Conservation (phyloP, 2,888 invertebrate species). For the Drosophila prostipennis region DNA sequence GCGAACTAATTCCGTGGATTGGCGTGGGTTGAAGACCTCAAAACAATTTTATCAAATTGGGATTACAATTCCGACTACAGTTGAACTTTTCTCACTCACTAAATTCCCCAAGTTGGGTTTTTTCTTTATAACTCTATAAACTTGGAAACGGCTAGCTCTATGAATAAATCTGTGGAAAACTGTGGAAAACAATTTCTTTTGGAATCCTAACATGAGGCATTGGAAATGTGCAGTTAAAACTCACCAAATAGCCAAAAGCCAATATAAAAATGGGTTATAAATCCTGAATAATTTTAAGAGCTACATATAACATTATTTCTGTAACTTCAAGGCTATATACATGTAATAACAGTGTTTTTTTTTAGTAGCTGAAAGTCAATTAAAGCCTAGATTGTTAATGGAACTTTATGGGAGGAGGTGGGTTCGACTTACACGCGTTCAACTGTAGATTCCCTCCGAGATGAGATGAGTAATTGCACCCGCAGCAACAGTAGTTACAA, state of each 20-base stretch:
- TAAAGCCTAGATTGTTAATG: neutral
- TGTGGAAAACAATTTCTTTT: neutral
- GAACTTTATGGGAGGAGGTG: neutral
- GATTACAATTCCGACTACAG: neutral
- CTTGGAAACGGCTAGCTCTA: neutral
- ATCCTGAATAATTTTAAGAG: neutral
- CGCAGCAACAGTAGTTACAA: constrained; percentile 13
- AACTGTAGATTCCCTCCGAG: too few relatives aligned
- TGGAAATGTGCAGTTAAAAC: neutral
- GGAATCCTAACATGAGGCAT: neutral
- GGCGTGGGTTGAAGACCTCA: constrained; percentile 20
- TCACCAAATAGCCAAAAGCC: neutral
- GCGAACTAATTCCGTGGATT: constrained; percentile 11
- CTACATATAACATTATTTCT: neutral
- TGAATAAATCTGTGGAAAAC: neutral
- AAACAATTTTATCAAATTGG: constrained; percentile 25
- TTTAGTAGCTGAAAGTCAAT: neutral
- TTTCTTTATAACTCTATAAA: neutral
- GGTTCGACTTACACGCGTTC: neutral
- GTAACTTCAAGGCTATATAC: neutral
- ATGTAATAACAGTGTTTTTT: neutral
- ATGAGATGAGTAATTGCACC: constrained; percentile 11
- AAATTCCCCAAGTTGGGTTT: neutral
- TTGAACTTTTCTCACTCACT: neutral
- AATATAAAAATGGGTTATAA: neutral